phyloP scores from a whole-genome alignment of 92 coral and sea anemone species.

The Paramuricea clavata region DNA sequence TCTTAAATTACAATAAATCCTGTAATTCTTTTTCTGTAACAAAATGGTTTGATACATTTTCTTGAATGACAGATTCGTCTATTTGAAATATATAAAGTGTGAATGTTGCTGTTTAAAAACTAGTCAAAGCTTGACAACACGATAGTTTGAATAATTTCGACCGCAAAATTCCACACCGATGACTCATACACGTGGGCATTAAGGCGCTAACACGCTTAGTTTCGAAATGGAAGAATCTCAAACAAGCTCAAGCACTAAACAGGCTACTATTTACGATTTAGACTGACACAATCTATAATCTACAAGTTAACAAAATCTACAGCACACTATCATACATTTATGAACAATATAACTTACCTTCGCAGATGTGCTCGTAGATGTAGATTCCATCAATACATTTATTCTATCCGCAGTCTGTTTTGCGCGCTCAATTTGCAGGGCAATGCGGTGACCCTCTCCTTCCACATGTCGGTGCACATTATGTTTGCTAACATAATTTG shows the following conservation, averaged over 20 bases:
- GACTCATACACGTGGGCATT: neutral
- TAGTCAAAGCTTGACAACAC: neutral
- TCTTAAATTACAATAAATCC: neutral
- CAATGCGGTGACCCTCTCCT: conserved; percentile 55
- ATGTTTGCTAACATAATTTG: conserved; percentile 44
- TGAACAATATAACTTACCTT: neutral
- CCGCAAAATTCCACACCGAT: neutral
- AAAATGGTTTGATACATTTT: neutral
- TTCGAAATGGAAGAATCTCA: neutral
- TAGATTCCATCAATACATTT: neutral
- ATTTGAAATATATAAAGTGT: neutral
- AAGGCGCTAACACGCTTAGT: neutral
- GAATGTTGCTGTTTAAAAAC: neutral
- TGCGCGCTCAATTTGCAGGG: conserved; percentile 35
- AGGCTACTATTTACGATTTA: neutral
- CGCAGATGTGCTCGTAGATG: neutral
- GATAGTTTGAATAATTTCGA: neutral
- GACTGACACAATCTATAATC: too few relatives aligned
- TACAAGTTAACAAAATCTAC: too few relatives aligned
- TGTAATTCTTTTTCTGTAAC: neutral
- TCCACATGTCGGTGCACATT: conserved; percentile 52
- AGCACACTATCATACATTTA: neutral
- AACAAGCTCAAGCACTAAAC: neutral
- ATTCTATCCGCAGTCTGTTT: conserved; percentile 53
- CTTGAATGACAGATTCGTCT: neutral